Percentiles rank a stretch among this genome's conserved stretches.
phyloP scores from a whole-genome alignment of 2,888 invertebrate genomes.

The Tenthredo livida region DNA sequence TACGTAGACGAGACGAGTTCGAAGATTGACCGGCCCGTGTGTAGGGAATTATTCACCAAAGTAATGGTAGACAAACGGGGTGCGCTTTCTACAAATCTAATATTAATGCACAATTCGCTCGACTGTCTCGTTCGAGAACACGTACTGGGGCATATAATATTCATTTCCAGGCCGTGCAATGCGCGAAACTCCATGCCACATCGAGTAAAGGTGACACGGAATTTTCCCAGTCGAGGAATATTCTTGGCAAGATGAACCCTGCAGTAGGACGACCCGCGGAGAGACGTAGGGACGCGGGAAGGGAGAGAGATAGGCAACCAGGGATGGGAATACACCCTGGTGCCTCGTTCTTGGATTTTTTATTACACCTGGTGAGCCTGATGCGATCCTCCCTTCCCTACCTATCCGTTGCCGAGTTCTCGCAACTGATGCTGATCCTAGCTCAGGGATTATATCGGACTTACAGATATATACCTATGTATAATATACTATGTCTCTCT shows the following conservation, averaged over 20 bases:
- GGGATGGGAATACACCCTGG: conserved; percentile 62
- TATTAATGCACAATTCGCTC: conserved; percentile 72
- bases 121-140: conserved; percentile 63
- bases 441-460: conserved; percentile 1
- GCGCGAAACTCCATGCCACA: conserved; percentile 56
- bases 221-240: conserved; percentile 54
- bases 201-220: conserved; percentile 67
- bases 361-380: conserved; percentile 34
- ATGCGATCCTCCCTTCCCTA: conserved; percentile 51
- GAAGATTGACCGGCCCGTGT: conserved; percentile 38
- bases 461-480: conserved; percentile 3
- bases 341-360: conserved; percentile 61
- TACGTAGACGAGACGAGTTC: not conserved
- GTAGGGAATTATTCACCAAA: conserved; percentile 33
- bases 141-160: conserved; percentile 66
- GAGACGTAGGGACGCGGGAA: not conserved
- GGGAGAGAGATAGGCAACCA: conserved; percentile 20
- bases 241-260: conserved; percentile 53
- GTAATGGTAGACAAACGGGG: conserved; percentile 31
- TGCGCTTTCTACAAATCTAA: conserved; percentile 63
- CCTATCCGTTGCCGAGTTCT: conserved; percentile 53
- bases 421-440: conserved; percentile 52
- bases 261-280: conserved; percentile 42
- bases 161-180: conserved; percentile 63
- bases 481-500: not conserved